Conservation (phyloP, 2,113 vertebrate species). For the Bostrychus sinensis region DNA sequence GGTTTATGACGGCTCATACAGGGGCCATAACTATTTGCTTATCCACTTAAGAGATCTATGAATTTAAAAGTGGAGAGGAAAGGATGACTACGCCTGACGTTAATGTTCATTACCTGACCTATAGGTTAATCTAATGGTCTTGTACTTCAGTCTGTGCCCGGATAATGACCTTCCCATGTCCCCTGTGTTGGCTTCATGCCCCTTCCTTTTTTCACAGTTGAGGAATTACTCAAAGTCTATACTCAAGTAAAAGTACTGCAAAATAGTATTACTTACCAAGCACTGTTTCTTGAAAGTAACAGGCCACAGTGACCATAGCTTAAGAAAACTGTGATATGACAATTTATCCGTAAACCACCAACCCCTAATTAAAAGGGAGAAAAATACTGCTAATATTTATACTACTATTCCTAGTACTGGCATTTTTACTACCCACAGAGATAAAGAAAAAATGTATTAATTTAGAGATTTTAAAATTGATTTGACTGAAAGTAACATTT, state of each 20-base stretch:
- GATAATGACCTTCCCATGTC: not conserved
- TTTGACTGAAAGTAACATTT: too few relatives aligned
- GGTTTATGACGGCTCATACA: conserved; percentile 42
- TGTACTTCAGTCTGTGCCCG: not conserved
- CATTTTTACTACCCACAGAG: too few relatives aligned
- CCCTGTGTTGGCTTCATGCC: not conserved
- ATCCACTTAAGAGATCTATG: conserved; percentile 40
- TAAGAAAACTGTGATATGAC: too few relatives aligned
- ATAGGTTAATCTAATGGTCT: conserved; percentile 22
- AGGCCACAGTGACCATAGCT: too few relatives aligned
- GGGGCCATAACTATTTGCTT: conserved; percentile 38
- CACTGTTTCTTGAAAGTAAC: too few relatives aligned
- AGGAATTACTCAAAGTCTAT: not conserved
- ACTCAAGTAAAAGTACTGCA: not conserved
- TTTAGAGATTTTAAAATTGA: too few relatives aligned
- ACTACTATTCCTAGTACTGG: too few relatives aligned
- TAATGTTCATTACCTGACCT: conserved; percentile 39
- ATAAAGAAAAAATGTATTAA: too few relatives aligned
- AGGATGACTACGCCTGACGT: conserved; percentile 19
- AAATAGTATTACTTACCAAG: conserved; percentile 3
- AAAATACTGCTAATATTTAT: too few relatives aligned
- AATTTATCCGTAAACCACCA: too few relatives aligned
- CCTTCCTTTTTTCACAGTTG: not conserved
- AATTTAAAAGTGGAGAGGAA: conserved; percentile 24
- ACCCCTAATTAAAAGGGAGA: too few relatives aligned